These are phyloP conservation scores for Ornithoptera priamus DNA, from an alignment of 2,888 invertebrate genomes.

Conservation along the genomic window DNA sequence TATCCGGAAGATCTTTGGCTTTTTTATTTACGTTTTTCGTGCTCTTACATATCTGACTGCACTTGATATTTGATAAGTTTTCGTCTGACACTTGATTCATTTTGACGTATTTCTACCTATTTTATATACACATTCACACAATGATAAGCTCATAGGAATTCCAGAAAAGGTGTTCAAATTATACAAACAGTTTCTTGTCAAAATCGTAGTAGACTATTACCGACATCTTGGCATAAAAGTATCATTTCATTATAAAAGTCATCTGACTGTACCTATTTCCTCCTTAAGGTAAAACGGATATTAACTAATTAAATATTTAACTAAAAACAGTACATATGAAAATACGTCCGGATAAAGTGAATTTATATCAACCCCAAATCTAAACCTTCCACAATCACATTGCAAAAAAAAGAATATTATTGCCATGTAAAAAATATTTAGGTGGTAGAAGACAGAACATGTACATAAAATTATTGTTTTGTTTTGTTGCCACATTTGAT, in stretches of 20 bases:
- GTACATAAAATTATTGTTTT: background rate
- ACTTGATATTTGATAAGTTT: conserved; percentile 66
- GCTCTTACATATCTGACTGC: conserved; percentile 65
- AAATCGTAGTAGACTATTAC: conserved; percentile 72
- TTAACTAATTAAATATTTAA: conserved; percentile 45
- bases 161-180: conserved; percentile 55
- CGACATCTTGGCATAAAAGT: conserved; percentile 73
- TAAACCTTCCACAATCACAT: conserved; percentile 69
- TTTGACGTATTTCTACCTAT: conserved; percentile 63
- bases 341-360: conserved; percentile 55
- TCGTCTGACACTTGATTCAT: conserved; percentile 72
- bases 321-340: conserved; percentile 52
- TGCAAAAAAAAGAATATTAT: conserved; percentile 55
- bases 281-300: conserved; percentile 42
- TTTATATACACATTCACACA: conserved; percentile 70
- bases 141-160: conserved; percentile 59
- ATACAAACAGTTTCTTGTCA: conserved; percentile 72
- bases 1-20: conserved; percentile 73
- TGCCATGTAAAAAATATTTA: conserved; percentile 36
- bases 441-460: conserved; percentile 1
- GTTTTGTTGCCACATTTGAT: no score
- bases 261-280: conserved; percentile 46
- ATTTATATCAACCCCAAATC: conserved; percentile 51
- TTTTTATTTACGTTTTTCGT: conserved; percentile 72
- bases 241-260: conserved; percentile 51